Evolutionary conservation across 2,797 vertebrate genomes (phyloP).

Genomic region (Pseudocheirus occidentalis): DNA sequence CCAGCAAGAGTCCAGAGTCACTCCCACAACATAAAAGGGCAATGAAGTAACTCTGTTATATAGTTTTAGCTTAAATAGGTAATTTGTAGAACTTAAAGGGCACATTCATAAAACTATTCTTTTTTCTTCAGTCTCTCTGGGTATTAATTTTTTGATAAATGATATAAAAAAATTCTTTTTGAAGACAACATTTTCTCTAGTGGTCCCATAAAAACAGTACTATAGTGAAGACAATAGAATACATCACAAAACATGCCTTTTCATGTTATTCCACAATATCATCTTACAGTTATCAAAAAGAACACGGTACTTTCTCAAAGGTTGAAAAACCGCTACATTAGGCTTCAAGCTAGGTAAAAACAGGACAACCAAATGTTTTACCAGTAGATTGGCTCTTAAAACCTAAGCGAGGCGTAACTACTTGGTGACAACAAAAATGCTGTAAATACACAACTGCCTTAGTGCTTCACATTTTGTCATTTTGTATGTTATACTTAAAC

Average conservation of each 20-base stretch:
- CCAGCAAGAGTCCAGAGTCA: not conserved
- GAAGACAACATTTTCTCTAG: not conserved
- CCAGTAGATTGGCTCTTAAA: not conserved
- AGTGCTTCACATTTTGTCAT: not conserved
- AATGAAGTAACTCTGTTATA: not conserved
- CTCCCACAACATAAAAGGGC: not conserved
- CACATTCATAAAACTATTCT: not conserved
- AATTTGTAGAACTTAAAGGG: not conserved
- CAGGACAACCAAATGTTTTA: not conserved
- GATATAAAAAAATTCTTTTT: not conserved
- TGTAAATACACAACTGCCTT: slow-evolving; percentile 3
- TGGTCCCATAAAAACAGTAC: not conserved
- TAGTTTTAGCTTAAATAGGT: not conserved
- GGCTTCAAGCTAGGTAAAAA: slow-evolving; percentile 42
- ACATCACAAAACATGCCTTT: not conserved
- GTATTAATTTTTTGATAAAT: not conserved
- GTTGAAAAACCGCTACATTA: slow-evolving; percentile 21
- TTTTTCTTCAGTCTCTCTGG: not conserved
- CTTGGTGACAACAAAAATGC: slow-evolving; percentile 25
- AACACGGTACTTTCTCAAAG: not conserved
- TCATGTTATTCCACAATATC: slow-evolving; percentile 35
- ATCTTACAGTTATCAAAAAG: slow-evolving; percentile 12
- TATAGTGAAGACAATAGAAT: not conserved
- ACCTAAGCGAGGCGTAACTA: not conserved
- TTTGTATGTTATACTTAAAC: slow-evolving; percentile 1